Evolutionary conservation across 1,140 invertebrate genomes (phyloP).

Genomic region (Drosophila micromelanica): DNA sequence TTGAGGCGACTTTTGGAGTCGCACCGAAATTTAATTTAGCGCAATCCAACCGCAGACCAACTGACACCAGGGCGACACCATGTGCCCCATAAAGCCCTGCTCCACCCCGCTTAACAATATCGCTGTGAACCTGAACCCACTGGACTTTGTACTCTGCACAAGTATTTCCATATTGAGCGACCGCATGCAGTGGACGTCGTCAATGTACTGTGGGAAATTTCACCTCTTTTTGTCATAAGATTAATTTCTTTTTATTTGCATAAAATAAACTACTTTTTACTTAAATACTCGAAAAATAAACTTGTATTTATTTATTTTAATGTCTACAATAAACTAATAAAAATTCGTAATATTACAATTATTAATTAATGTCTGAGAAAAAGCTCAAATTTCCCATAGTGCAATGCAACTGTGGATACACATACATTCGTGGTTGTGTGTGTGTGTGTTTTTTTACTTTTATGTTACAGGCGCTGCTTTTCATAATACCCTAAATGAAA

Average conservation of each 20-base stretch:
- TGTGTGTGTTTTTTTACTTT: conserved; percentile 1
- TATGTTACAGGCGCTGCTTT: conserved; percentile 14
- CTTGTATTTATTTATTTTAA: too few species aligned
- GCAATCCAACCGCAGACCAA: conserved; percentile 77
- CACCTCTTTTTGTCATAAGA: too few species aligned
- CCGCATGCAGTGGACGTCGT: conserved; percentile 61
- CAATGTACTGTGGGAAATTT: conserved; percentile 9
- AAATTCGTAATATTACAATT: too few species aligned
- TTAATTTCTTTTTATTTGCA: too few species aligned
- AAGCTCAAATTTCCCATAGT: too few species aligned
- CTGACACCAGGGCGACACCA: conserved; percentile 54
- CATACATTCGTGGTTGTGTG: conserved; percentile 1
- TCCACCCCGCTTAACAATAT: conserved; percentile 5
- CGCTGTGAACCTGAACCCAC: conserved; percentile 18
- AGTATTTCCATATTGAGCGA: conserved; percentile 72
- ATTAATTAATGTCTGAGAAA: too few species aligned
- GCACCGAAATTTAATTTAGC: conserved; percentile 78
- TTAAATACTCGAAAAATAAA: too few species aligned
- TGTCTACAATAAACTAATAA: too few species aligned
- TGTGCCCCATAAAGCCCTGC: not conserved
- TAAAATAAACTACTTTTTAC: too few species aligned
- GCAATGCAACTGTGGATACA: conserved; percentile 18
- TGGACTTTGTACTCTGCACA: conserved; percentile 40
- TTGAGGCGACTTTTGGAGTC: conserved; percentile 53
- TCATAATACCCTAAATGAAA: conserved; percentile 8